Conservation (phyloP, 2,888 invertebrate species). For the Venustoraphidia nigricollis region DNA sequence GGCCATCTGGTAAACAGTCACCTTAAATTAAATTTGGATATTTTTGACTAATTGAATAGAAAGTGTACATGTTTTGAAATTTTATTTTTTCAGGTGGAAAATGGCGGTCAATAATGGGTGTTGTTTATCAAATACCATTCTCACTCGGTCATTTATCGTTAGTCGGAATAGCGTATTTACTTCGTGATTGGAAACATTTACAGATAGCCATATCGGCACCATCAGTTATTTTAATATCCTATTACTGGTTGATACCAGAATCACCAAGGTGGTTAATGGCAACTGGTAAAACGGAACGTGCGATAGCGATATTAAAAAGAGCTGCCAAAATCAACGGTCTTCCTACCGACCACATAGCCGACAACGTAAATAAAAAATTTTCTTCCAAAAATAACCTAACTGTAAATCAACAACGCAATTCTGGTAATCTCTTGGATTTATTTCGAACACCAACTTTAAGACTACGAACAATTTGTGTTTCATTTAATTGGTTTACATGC, state of each 20-base stretch:
- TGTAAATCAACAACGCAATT: constrained; percentile 24
- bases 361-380: constrained; percentile 1
- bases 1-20: too few species aligned
- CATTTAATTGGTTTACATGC: constrained; percentile 60
- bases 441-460: constrained; percentile 48
- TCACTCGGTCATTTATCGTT: constrained; percentile 36
- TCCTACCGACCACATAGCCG: constrained; percentile 3
- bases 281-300: constrained; percentile 28
- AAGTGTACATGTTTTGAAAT: too few species aligned
- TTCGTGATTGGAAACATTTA: constrained; percentile 41
- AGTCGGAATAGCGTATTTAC: constrained; percentile 40
- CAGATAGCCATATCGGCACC: constrained; percentile 38
- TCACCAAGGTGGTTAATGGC: constrained; percentile 38
- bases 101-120: constrained; percentile 35
- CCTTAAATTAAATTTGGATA: too few species aligned
- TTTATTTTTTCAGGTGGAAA: constrained; percentile 28
- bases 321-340: constrained; percentile 19
- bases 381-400: constrained; percentile 13
- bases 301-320: constrained; percentile 24
- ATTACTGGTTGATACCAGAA: constrained; percentile 32
- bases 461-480: constrained; percentile 46
- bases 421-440: constrained; percentile 33
- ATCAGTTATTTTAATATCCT: constrained; percentile 27
- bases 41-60: constrained; percentile 16
- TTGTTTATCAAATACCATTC: constrained; percentile 38